A percentile compares a stretch with the other conserved stretches of the same genome.
Conservation (phyloP, 2,888 invertebrate species). For the Brachycybe producta region DNA sequence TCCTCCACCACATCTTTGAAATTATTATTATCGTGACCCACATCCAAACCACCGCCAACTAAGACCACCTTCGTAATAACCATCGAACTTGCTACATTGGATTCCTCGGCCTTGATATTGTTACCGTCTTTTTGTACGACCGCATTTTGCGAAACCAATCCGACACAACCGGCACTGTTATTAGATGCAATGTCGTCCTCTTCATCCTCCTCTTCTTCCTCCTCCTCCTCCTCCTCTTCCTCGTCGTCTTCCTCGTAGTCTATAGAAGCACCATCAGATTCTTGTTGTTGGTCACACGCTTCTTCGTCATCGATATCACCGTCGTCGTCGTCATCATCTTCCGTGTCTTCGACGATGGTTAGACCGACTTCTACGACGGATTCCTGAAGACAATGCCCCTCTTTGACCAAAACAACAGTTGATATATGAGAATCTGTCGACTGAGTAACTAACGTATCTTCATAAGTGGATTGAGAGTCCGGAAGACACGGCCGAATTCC, state of each 20-base stretch:
- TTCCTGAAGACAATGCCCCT: not conserved
- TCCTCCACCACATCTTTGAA: conserved; percentile 7
- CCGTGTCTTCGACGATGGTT: conserved; percentile 7
- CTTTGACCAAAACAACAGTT: conserved; percentile 1
- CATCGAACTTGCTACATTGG: no score
- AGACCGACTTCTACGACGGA: not conserved
- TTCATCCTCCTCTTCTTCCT: conserved; percentile 13
- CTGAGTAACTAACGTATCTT: conserved; percentile 13
- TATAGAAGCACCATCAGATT: no score
- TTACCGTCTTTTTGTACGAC: not conserved
- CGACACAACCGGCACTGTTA: conserved; percentile 7
- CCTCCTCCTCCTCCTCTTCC: not conserved
- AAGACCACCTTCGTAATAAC: no score
- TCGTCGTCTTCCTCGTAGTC: no score
- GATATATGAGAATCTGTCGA: conserved; percentile 10
- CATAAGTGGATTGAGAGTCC: conserved; percentile 7
- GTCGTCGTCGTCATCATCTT: conserved; percentile 8
- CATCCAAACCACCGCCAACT: no score
- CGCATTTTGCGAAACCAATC: not conserved
- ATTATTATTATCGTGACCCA: no score
- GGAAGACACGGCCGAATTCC: conserved; percentile 5
- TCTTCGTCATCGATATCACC: not conserved
- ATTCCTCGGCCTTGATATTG: not conserved
- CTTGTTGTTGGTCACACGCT: not conserved
- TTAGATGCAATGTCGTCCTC: conserved; percentile 11